A percentile compares a stretch with the other conserved stretches of the same genome.
phyloP scores from a whole-genome alignment of 2,797 vertebrate genomes.

The Setipinna tenuifilis region DNA sequence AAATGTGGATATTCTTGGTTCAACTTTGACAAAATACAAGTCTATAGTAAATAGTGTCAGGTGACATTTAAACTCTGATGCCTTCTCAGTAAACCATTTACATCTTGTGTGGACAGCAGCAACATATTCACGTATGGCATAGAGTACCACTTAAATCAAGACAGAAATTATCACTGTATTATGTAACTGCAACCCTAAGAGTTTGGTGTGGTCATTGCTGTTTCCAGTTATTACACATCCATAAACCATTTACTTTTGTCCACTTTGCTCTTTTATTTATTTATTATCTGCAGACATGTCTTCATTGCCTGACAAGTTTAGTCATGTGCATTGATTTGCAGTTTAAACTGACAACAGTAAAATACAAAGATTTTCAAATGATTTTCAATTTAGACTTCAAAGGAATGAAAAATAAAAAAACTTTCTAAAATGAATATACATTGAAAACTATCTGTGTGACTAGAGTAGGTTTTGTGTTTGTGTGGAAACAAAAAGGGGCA shows the following conservation, averaged over 20 bases:
- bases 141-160: neutral
- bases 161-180: neutral
- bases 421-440: constrained; percentile 1
- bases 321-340: neutral
- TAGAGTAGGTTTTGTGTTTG: neutral
- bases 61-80: neutral
- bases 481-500: neutral
- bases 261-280: neutral
- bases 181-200: neutral
- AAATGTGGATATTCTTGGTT: neutral
- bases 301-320: neutral
- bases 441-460: neutral
- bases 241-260: neutral
- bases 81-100: neutral
- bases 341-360: neutral
- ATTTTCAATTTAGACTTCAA: neutral
- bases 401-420: neutral
- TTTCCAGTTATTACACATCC: neutral
- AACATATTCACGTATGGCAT: neutral
- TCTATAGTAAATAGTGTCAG: neutral
- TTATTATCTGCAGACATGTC: neutral
- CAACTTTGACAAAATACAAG: neutral
- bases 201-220: neutral
- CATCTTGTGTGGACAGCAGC: neutral
- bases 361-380: neutral